phyloP scores from a whole-genome alignment of 2,797 vertebrate genomes.

The Hylomyscus alleni region DNA sequence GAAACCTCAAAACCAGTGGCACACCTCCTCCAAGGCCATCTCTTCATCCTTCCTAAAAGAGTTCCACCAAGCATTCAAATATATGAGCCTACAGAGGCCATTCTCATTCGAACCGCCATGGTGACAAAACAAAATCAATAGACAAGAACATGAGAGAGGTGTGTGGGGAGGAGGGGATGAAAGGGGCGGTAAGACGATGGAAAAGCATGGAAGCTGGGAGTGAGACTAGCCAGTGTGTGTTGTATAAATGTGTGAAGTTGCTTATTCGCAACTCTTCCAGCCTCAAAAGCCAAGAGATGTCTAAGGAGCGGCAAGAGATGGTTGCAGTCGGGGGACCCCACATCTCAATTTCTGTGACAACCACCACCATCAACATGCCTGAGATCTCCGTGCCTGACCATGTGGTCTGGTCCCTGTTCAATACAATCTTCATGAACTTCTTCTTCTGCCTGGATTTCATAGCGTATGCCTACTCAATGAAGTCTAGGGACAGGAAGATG shows the following conservation, averaged over 20 bases:
- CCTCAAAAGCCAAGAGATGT: neutral
- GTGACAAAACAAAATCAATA: neutral
- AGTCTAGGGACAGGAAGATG: conserved; percentile 81
- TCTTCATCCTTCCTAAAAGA: neutral
- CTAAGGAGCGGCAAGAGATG: conserved; percentile 62
- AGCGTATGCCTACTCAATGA: conserved; percentile 88
- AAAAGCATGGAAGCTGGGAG: neutral
- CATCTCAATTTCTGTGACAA: neutral
- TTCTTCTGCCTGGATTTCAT: conserved; percentile 89
- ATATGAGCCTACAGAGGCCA: too few relatives aligned
- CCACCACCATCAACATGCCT: neutral
- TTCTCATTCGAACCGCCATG: neutral
- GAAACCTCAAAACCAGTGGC: neutral
- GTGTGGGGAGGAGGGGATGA: neutral
- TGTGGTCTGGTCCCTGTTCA: conserved; percentile 89
- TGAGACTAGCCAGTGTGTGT: neutral
- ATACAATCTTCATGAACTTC: conserved; percentile 87
- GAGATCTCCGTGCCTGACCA: conserved; percentile 79
- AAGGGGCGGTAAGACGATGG: neutral
- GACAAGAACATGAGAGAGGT: neutral
- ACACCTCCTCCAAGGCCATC: neutral
- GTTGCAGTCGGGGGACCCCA: neutral
- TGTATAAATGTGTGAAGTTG: neutral
- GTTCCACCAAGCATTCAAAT: neutral
- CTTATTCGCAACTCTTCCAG: neutral